These are phyloP conservation scores for Siniperca undulata DNA, from an alignment of 2,797 vertebrate genomes.

Conservation along the genomic window DNA sequence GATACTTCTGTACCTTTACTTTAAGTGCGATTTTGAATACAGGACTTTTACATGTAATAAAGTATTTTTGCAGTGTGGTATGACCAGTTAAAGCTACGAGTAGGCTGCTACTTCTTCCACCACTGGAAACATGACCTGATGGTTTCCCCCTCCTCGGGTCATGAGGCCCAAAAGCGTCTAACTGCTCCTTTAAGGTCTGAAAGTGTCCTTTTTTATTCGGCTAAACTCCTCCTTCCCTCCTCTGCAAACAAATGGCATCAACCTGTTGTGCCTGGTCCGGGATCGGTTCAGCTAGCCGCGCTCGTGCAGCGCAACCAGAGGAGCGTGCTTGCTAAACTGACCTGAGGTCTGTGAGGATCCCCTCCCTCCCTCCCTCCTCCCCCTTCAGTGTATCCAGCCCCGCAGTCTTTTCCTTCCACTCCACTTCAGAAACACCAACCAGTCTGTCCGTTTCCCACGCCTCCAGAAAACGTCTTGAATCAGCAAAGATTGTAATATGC, in stretches of 20 bases:
- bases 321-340: constrained; percentile 24
- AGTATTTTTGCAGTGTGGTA: no score
- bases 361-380: background rate
- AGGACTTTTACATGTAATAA: no score
- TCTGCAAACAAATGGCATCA: constrained; percentile 35
- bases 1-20: no score
- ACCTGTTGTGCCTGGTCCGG: constrained; percentile 74
- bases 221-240: constrained; percentile 38
- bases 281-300: constrained; percentile 38
- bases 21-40: no score
- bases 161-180: constrained; percentile 27
- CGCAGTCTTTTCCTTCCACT: constrained; percentile 67
- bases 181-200: constrained; percentile 69
- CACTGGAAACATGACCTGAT: background rate
- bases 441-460: constrained; percentile 59
- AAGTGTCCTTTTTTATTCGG: constrained; percentile 60
- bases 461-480: constrained; percentile 43
- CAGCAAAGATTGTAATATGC: constrained; percentile 37
- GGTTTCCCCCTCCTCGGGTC: background rate
- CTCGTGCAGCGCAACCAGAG: background rate
- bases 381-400: constrained; percentile 29
- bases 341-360: constrained; percentile 45
- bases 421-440: constrained; percentile 58
- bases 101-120: no score
- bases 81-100: no score